A percentile compares a stretch with the other conserved stretches of the same genome.
phyloP scores from a whole-genome alignment of 2,113 vertebrate genomes.

The Nothocercus julius region DNA sequence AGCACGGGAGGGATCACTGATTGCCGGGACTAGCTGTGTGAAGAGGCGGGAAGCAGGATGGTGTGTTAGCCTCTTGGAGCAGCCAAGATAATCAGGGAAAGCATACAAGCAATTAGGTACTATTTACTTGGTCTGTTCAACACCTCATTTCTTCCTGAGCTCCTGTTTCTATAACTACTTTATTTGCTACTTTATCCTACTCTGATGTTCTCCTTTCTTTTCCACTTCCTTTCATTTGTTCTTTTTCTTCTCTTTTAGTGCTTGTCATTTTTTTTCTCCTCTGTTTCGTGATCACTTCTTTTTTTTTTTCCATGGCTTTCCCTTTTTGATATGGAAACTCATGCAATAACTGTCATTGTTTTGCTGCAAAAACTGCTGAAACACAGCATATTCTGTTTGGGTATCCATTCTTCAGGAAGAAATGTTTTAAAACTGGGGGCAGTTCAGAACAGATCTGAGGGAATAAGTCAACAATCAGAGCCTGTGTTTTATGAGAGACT shows the following conservation, averaged over 20 bases:
- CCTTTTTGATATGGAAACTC: background rate
- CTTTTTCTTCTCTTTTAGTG: background rate
- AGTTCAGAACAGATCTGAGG: background rate
- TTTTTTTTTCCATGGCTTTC: background rate
- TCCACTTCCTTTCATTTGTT: background rate
- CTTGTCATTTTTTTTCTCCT: background rate
- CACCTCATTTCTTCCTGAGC: background rate
- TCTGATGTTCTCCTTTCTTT: background rate
- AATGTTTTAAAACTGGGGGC: background rate
- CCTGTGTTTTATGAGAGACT: background rate
- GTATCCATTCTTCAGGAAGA: background rate
- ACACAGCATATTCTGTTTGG: background rate
- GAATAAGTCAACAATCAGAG: background rate
- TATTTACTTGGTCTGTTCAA: background rate
- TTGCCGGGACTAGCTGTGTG: background rate
- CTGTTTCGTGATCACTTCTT: background rate
- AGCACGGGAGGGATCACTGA: background rate
- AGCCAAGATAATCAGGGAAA: background rate
- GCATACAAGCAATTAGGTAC: background rate
- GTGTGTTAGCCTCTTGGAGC: background rate
- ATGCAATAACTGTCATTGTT: background rate
- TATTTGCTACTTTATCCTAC: background rate
- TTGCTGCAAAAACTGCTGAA: background rate
- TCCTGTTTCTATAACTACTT: background rate
- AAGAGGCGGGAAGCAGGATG: background rate